Percentiles rank a stretch among this genome's conserved stretches.
These are phyloP conservation scores for Lanius ludovicianus DNA, from an alignment of 2,113 vertebrate genomes.

Conservation along the genomic window DNA sequence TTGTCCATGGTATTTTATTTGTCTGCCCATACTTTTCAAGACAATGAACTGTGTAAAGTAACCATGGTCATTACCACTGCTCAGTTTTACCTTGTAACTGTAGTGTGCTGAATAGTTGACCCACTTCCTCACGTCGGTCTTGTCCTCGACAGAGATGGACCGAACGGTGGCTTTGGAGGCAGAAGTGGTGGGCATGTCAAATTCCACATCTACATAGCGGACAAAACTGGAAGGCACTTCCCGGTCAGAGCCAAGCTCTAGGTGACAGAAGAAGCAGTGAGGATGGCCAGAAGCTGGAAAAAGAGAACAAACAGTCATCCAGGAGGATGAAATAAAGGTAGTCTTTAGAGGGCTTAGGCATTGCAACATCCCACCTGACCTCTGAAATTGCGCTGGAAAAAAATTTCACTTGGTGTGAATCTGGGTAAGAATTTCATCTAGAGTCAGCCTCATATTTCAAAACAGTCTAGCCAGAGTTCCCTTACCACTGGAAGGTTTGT, in stretches of 20 bases:
- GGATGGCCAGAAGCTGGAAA: conserved; percentile 82
- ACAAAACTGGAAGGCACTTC: conserved; percentile 85
- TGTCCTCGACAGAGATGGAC: conserved; percentile 84
- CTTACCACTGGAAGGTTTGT: not conserved
- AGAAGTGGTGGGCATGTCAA: conserved; percentile 86
- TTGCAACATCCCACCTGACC: not conserved
- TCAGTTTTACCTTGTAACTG: conserved; percentile 82
- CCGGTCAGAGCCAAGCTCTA: conserved; percentile 88
- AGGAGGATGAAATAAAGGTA: not conserved
- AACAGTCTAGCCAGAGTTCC: not conserved
- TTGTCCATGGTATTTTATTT: not conserved
- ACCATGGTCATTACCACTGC: not conserved
- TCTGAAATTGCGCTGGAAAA: not conserved
- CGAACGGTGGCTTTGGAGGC: conserved; percentile 83
- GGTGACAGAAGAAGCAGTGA: conserved; percentile 89
- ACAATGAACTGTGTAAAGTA: not conserved
- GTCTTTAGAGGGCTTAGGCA: not conserved
- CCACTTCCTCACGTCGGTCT: conserved; percentile 83
- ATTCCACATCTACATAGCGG: conserved; percentile 82
- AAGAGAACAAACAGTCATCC: not conserved
- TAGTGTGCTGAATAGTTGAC: conserved; percentile 89
- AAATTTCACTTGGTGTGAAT: accelerated
- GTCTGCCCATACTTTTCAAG: not conserved
- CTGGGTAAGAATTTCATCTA: not conserved
- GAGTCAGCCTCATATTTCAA: not conserved